Percentiles rank a stretch among this genome's conserved stretches.
phyloP scores from a whole-genome alignment of 2,888 invertebrate species.

The Crocallis elinguaria region DNA sequence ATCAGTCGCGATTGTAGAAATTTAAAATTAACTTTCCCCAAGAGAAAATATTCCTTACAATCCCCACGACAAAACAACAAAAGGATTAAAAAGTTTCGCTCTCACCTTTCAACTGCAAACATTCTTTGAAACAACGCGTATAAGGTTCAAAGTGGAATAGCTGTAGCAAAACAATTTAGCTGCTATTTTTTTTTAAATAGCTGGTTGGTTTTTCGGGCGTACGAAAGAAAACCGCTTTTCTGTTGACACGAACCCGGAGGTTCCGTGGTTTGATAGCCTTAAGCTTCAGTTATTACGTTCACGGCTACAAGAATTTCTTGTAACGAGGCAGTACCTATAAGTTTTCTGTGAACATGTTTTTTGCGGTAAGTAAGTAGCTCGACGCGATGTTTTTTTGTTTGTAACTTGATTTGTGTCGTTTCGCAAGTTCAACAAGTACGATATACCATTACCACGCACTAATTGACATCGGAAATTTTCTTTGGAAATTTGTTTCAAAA shows the following conservation, averaged over 20 bases:
- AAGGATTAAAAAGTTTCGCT: constrained; percentile 24
- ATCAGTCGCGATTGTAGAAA: constrained; percentile 25
- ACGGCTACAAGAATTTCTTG: constrained; percentile 6
- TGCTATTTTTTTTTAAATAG: constrained; percentile 8
- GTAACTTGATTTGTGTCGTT: too few relatives aligned
- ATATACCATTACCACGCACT: too few relatives aligned
- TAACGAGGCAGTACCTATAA: neutral
- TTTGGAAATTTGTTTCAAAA: too few relatives aligned
- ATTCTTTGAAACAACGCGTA: constrained; percentile 5
- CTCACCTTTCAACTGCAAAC: neutral
- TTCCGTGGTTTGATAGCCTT: neutral
- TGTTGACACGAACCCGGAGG: constrained; percentile 21
- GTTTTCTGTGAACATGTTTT: too few relatives aligned
- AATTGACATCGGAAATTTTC: too few relatives aligned
- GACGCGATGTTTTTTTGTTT: too few relatives aligned
- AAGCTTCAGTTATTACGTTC: constrained; percentile 10
- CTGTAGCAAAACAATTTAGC: constrained; percentile 9
- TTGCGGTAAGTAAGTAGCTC: too few relatives aligned
- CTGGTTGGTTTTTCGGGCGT: constrained; percentile 13
- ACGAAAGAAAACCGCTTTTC: constrained; percentile 18
- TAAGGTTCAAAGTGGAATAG: constrained; percentile 12
- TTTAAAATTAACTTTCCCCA: constrained; percentile 29
- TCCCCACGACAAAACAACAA: constrained; percentile 23
- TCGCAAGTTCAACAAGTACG: too few relatives aligned
- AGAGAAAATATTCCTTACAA: constrained; percentile 18